phyloP scores from a whole-genome alignment of 2,113 vertebrate genomes.

The Galeopterus variegatus region DNA sequence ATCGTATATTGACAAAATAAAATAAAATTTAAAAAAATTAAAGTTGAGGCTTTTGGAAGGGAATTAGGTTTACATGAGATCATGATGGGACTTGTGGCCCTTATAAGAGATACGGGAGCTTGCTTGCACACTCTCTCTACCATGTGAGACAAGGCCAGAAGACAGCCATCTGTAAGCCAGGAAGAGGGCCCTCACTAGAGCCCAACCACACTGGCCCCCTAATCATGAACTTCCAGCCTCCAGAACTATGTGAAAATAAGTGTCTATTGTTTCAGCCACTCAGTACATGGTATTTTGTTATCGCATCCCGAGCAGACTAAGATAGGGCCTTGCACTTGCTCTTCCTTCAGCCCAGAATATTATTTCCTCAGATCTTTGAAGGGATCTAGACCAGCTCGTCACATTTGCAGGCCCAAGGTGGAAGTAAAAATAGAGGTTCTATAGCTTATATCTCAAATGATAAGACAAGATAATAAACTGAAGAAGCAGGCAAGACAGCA shows the following conservation, averaged over 20 bases:
- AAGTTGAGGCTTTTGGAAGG: neutral
- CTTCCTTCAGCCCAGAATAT: neutral
- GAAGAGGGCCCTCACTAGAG: neutral
- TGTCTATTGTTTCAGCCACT: neutral
- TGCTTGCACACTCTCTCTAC: neutral
- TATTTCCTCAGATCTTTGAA: neutral
- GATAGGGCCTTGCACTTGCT: neutral
- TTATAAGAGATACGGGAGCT: neutral
- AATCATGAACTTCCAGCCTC: neutral
- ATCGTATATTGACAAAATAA: too few relatives aligned
- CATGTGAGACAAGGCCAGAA: neutral
- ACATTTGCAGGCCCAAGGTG: neutral
- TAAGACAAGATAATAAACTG: neutral
- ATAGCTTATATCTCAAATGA: neutral
- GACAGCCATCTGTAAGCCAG: neutral
- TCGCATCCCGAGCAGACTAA: neutral
- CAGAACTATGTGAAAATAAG: neutral
- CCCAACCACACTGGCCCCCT: neutral
- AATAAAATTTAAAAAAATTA: neutral
- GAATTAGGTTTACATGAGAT: neutral
- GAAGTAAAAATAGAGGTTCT: neutral
- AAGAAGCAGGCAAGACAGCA: too few relatives aligned
- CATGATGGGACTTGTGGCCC: neutral
- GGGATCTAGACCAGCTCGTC: neutral
- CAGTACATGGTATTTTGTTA: neutral